phyloP scores from a whole-genome alignment of 2,888 invertebrate genomes.

The Leucoptera coffeella region DNA sequence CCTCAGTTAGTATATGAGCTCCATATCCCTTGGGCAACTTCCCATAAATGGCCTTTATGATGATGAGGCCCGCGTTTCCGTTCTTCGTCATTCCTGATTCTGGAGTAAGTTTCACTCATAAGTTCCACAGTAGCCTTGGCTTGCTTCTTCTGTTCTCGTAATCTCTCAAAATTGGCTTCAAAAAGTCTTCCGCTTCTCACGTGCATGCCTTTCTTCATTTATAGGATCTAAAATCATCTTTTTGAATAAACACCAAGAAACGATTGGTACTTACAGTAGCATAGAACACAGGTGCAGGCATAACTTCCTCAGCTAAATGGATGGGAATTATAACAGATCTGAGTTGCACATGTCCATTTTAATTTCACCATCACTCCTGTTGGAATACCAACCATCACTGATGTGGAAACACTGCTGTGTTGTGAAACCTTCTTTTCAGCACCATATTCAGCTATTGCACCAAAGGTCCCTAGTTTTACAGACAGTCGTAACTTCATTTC shows the following conservation, averaged over 20 bases:
- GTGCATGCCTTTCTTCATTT: conserved; percentile 66
- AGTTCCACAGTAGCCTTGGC: conserved; percentile 82
- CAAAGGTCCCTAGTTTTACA: conserved; percentile 82
- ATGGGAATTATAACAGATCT: conserved; percentile 86
- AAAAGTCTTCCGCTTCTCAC: conserved; percentile 77
- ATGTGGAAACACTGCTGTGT: conserved; percentile 80
- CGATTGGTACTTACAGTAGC: conserved; percentile 83
- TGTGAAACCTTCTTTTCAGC: conserved; percentile 89
- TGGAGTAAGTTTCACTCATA: conserved; percentile 85
- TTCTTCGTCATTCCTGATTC: conserved; percentile 77
- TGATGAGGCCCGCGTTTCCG: conserved; percentile 74
- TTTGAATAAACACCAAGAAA: conserved; percentile 76
- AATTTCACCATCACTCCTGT: conserved; percentile 79
- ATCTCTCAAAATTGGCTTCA: conserved; percentile 71
- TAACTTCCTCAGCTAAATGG: conserved; percentile 82
- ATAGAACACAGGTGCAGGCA: conserved; percentile 88
- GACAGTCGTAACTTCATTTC: conserved; percentile 72
- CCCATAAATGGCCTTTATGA: conserved; percentile 79
- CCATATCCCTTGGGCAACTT: conserved; percentile 44
- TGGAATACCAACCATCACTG: conserved; percentile 79
- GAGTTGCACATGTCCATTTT: conserved; percentile 80
- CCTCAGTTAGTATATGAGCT: too few species aligned
- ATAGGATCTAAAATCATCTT: conserved; percentile 83
- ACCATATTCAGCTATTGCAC: conserved; percentile 82
- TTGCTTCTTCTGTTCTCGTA: conserved; percentile 74